Evolutionary conservation across 2,113 vertebrate species (phyloP).

Genomic region (Salvator merianae): DNA sequence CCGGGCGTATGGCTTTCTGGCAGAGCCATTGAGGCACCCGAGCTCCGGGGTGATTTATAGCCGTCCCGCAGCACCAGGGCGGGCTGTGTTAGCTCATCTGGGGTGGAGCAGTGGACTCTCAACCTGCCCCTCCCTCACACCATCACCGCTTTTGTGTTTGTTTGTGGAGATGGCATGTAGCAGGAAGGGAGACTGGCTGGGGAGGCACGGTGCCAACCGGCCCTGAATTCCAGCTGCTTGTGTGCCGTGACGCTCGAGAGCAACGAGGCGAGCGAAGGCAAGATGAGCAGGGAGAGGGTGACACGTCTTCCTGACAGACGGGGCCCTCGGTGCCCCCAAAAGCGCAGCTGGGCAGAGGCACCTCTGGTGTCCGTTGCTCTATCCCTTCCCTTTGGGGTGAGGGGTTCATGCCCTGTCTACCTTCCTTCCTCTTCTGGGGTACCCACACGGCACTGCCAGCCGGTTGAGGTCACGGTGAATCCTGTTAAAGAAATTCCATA

Average conservation of each 20-base stretch:
- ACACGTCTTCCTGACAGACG: neutral
- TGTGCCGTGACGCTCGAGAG: conserved; percentile 4
- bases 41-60: conserved; percentile 48
- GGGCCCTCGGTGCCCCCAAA: too few species aligned
- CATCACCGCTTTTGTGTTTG: conserved; percentile 47
- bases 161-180: conserved; percentile 64
- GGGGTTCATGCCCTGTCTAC: neutral
- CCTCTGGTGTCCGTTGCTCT: too few species aligned
- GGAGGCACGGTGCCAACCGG: neutral
- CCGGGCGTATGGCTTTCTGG: neutral
- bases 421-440: too few species aligned
- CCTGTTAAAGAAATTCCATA: too few species aligned
- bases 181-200: conserved; percentile 32
- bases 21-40: conserved; percentile 44
- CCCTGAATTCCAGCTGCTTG: neutral
- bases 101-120: conserved; percentile 66
- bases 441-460: too few species aligned
- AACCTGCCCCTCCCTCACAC: conserved; percentile 37
- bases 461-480: too few species aligned
- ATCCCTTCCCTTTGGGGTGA: too few species aligned
- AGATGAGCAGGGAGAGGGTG: neutral
- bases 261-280: neutral
- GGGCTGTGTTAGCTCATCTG: conserved; percentile 22
- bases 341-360: too few species aligned
- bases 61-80: conserved; percentile 30